A percentile compares a stretch with the other conserved stretches of the same genome.
Evolutionary conservation across 2,797 vertebrate species (phyloP).

Genomic region (Merluccius polli): DNA sequence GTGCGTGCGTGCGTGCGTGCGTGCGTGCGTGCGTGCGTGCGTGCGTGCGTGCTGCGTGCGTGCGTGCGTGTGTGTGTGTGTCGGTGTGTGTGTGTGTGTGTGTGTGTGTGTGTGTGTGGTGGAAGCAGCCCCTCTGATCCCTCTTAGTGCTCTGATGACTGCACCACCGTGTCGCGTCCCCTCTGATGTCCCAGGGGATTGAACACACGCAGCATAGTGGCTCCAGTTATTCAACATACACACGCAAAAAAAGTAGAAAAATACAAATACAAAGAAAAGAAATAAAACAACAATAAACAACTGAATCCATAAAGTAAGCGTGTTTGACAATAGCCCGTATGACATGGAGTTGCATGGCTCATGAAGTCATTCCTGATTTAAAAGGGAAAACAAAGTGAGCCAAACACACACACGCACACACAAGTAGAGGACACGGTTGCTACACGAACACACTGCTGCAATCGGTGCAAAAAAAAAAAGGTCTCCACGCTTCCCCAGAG

Average conservation of each 20-base stretch:
- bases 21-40: no score
- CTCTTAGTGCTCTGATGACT: conserved; percentile 63
- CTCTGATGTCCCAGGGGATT: conserved; percentile 67
- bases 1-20: no score
- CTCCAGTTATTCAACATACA: background rate
- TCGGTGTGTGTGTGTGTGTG: background rate
- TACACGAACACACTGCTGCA: background rate
- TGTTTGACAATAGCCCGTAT: background rate
- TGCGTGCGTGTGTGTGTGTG: conserved; percentile 23
- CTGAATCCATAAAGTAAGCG: background rate
- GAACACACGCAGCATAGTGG: conserved; percentile 24
- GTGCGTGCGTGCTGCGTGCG: background rate
- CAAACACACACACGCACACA: no score
- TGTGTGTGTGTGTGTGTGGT: conserved; percentile 33
- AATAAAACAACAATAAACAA: background rate
- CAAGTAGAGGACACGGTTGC: background rate
- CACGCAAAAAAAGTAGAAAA: background rate
- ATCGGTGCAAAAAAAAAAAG: background rate
- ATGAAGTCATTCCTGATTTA: background rate
- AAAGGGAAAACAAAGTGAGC: background rate
- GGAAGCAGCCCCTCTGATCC: conserved; percentile 65
- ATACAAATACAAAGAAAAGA: no score
- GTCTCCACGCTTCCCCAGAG: background rate
- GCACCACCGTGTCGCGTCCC: conserved; percentile 65
- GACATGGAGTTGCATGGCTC: background rate